Evolutionary conservation across 2,888 invertebrate species (phyloP).

Genomic region (Itoplectis maculator): DNA sequence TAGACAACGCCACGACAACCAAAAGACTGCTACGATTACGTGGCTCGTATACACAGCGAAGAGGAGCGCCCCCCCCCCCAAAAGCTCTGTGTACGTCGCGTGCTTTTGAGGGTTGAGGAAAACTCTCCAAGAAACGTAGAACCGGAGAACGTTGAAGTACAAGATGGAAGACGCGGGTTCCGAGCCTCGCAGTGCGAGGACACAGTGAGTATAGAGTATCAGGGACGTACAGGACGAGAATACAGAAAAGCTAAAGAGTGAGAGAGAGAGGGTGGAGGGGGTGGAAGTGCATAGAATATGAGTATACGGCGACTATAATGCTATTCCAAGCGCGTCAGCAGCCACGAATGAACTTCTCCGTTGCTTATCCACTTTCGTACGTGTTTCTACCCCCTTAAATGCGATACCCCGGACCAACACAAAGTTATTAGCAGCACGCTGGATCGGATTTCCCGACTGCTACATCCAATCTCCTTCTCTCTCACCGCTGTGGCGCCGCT

Average conservation of each 20-base stretch:
- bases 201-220: conserved; percentile 31
- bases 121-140: conserved; percentile 25
- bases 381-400: conserved; percentile 79
- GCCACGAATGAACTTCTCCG: conserved; percentile 81
- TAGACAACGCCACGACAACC: conserved; percentile 38
- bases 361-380: conserved; percentile 84
- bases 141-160: conserved; percentile 45
- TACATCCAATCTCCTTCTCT: conserved; percentile 50
- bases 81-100: not conserved
- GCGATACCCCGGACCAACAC: conserved; percentile 74
- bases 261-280: conserved; percentile 36
- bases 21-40: conserved; percentile 54
- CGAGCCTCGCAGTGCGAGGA: not conserved
- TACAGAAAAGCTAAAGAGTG: conserved; percentile 24
- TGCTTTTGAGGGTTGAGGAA: conserved; percentile 30
- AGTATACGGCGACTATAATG: conserved; percentile 74
- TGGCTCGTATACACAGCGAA: conserved; percentile 2
- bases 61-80: too few relatives aligned
- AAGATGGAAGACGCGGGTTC: conserved; percentile 25
- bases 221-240: conserved; percentile 20
- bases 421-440: conserved; percentile 71
- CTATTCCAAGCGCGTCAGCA: conserved; percentile 83
- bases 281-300: conserved; percentile 32
- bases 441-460: conserved; percentile 72
- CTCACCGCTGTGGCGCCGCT: conserved; percentile 16